Percentiles rank a stretch among this genome's conserved stretches.
Evolutionary conservation across 2,888 invertebrate genomes (phyloP).

Genomic region (Smittia aterrima): DNA sequence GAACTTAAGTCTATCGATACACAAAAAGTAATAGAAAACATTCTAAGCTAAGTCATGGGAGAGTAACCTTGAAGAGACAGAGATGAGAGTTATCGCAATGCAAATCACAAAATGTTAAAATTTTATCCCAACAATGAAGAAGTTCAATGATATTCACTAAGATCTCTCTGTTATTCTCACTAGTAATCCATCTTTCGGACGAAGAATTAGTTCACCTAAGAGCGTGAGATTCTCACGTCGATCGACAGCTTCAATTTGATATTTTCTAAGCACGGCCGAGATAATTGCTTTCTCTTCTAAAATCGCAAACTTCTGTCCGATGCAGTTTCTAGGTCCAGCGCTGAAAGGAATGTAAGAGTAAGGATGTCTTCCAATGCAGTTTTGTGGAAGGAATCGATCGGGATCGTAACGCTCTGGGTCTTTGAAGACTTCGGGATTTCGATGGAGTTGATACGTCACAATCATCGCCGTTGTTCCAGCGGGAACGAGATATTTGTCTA

Average conservation of each 20-base stretch:
- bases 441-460: slow-evolving; percentile 65
- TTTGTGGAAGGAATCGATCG: slow-evolving; percentile 68
- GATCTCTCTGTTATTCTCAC: slow-evolving; percentile 53
- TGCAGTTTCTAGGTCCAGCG: slow-evolving; percentile 64
- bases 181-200: slow-evolving; percentile 60
- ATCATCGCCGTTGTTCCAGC: slow-evolving; percentile 59
- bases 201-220: slow-evolving; percentile 60
- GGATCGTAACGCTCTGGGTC: slow-evolving; percentile 69
- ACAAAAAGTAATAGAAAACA: no score
- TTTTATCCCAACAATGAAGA: no score
- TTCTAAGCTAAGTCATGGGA: no score
- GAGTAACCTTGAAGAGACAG: no score
- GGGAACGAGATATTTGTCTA: slow-evolving; percentile 57
- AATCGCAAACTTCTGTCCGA: slow-evolving; percentile 61
- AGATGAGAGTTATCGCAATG: neutral
- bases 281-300: slow-evolving; percentile 61
- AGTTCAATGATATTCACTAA: no score
- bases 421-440: slow-evolving; percentile 63
- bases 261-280: slow-evolving; percentile 59
- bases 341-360: slow-evolving; percentile 69
- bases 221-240: slow-evolving; percentile 59
- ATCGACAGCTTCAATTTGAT: slow-evolving; percentile 58
- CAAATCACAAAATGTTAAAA: neutral
- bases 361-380: slow-evolving; percentile 60
- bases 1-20: no score